Evolutionary conservation across 2,797 vertebrate species (phyloP).

Genomic region (Falco columbarius): DNA sequence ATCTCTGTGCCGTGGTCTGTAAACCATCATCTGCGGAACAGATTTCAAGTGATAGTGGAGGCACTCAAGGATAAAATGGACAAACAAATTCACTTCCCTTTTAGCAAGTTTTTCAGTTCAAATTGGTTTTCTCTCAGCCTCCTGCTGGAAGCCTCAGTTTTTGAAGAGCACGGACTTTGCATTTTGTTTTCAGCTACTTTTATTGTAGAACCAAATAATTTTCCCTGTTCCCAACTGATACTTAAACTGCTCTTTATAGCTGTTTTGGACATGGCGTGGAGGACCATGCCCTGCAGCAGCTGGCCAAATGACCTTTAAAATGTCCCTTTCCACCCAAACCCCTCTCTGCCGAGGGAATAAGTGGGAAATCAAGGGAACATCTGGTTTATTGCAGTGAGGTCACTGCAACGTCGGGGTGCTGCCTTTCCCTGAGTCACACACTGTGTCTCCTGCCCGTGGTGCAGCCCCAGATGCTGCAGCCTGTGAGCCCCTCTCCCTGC

Average conservation of each 20-base stretch:
- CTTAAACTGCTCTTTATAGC: not conserved
- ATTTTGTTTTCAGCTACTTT: not conserved
- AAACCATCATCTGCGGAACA: not conserved
- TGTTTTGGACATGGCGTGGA: not conserved
- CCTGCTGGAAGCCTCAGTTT: not conserved
- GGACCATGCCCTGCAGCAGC: not conserved
- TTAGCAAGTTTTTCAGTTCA: not conserved
- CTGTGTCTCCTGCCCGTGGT: not conserved
- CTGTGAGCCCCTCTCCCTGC: not conserved
- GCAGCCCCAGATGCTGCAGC: fast-evolving
- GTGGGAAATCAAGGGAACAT: not conserved
- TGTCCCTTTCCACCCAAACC: not conserved
- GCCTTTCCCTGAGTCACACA: fast-evolving
- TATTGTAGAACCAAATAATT: not conserved
- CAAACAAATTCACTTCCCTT: not conserved
- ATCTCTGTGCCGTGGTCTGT: not conserved
- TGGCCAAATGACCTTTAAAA: no score
- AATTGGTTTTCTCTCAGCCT: not conserved
- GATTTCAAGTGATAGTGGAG: not conserved
- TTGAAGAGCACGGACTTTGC: not conserved
- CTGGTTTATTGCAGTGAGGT: not conserved
- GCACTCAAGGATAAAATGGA: not conserved
- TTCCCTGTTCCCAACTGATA: not conserved
- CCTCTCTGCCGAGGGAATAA: not conserved
- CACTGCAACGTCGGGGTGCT: fast-evolving